A percentile compares a stretch with the other conserved stretches of the same genome.
phyloP scores from a whole-genome alignment of 2,888 invertebrate genomes.

The Drosophila barbarae region DNA sequence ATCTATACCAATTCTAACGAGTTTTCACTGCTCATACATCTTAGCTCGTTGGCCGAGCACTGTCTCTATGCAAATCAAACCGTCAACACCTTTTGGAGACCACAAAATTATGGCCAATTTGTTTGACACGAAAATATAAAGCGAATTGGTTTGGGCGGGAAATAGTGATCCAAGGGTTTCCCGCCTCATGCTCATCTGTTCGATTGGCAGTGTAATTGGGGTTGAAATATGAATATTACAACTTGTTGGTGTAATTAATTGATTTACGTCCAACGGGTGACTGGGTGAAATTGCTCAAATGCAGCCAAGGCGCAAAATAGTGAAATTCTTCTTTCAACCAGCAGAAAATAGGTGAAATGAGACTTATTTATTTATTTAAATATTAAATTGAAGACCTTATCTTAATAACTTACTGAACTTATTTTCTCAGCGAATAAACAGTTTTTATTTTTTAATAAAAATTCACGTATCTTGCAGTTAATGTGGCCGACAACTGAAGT shows the following conservation, averaged over 20 bases:
- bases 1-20: neutral
- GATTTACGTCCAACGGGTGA: slow-evolving; percentile 38
- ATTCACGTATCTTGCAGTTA: neutral
- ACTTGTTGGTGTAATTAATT: slow-evolving; percentile 48
- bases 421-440: neutral
- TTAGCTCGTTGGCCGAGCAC: neutral
- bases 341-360: neutral
- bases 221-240: slow-evolving; percentile 49
- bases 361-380: neutral
- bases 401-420: neutral
- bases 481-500: too few relatives aligned
- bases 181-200: slow-evolving; percentile 15
- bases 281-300: slow-evolving; percentile 29
- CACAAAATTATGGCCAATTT: slow-evolving; percentile 59
- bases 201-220: slow-evolving; percentile 56
- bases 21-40: neutral
- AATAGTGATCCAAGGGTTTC: slow-evolving; percentile 25
- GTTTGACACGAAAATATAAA: slow-evolving; percentile 53
- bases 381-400: neutral
- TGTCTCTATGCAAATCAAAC: slow-evolving; percentile 53
- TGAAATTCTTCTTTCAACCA: neutral
- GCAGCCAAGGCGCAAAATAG: slow-evolving; percentile 2
- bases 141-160: slow-evolving; percentile 50
- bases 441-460: neutral
- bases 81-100: slow-evolving; percentile 61